Evolutionary conservation across 2,113 vertebrate species (phyloP), one percentile per base, ranked within the genome.

Genomic region (Dasyornis broadbenti): DNA sequence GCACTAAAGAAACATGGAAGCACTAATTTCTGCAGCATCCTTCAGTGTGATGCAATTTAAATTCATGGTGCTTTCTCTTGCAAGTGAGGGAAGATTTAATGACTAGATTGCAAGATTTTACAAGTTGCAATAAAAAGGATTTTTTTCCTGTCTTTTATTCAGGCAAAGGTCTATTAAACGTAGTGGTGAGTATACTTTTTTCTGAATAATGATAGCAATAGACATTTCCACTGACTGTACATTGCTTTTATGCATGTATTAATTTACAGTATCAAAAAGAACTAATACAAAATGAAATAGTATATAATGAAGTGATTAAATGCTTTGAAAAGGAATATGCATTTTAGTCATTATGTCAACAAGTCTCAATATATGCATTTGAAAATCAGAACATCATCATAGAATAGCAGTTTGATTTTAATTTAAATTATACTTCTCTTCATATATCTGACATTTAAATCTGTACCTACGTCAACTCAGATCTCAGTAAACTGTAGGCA

Each of bases 81-180:
- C 56, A 91, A 94, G 66, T 81, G 68, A 95, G 60, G 77, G 30
- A 90, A 79, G 33, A 92, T 78, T 91, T 92, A 71, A 95, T 59
- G 39, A 77, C 63, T 77, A 81, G 19, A 86, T 16, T 59, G 24
- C 53, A 68, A 82, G 45, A 86, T 86, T 86, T 94, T 72, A 71
- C 27, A 86, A 82, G 23, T 44, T 89, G 35, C 30, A 96, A 92
- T 79, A 68, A 78, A 91, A 86, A 45, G 21, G 8, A 49, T n/a
- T 73, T 53, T 60, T 56, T 72, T 92, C 31, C 45, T 81, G 45
- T 57, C 28, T 92, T 88, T 65, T 92, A 20, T 79, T 72, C 47
- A 78, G 87, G 47, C 23, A 78, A 81, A 91, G 9, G 22, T 63
- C 35, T 57, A 28, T 73, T 54, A 81, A 94, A 91, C 14, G 8